phyloP scores from a whole-genome alignment of 2,888 invertebrate genomes.

The Oithona nana region DNA sequence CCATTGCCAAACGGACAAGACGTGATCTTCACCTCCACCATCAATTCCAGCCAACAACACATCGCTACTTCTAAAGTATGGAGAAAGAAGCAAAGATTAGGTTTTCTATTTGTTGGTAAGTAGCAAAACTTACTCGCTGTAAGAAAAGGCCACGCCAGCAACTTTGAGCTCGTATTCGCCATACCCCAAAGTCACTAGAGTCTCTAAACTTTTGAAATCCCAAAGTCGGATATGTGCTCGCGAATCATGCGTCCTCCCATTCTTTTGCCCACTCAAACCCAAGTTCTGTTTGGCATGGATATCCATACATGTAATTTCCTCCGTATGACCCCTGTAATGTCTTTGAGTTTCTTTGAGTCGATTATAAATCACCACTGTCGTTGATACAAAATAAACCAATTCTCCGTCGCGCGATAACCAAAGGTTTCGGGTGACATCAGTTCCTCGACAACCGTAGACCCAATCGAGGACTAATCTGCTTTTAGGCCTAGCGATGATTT shows the following conservation, averaged over 20 bases:
- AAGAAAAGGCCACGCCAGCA: slow-evolving; percentile 65
- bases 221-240: slow-evolving; percentile 60
- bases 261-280: slow-evolving; percentile 72
- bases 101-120: neutral
- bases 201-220: slow-evolving; percentile 73
- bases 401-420: slow-evolving; percentile 87
- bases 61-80: slow-evolving; percentile 51
- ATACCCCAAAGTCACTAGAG: slow-evolving; percentile 73
- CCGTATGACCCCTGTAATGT: slow-evolving; percentile 76
- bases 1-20: slow-evolving; percentile 66
- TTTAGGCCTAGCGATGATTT: slow-evolving; percentile 66
- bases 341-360: slow-evolving; percentile 67
- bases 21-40: slow-evolving; percentile 21
- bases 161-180: slow-evolving; percentile 73
- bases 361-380: slow-evolving; percentile 71
- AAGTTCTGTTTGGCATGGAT: slow-evolving; percentile 69
- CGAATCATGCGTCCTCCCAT: slow-evolving; percentile 63
- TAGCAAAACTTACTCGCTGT: neutral
- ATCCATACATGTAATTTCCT: slow-evolving; percentile 79
- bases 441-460: slow-evolving; percentile 86
- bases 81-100: neutral
- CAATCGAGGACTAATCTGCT: slow-evolving; percentile 74
- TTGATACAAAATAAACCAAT: slow-evolving; percentile 74
- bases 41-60: slow-evolving; percentile 21
- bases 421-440: slow-evolving; percentile 64